Percentiles rank a stretch among this genome's conserved stretches.
Evolutionary conservation across 2,888 invertebrate species (phyloP).

Genomic region (Gandaritis pyraliata): DNA sequence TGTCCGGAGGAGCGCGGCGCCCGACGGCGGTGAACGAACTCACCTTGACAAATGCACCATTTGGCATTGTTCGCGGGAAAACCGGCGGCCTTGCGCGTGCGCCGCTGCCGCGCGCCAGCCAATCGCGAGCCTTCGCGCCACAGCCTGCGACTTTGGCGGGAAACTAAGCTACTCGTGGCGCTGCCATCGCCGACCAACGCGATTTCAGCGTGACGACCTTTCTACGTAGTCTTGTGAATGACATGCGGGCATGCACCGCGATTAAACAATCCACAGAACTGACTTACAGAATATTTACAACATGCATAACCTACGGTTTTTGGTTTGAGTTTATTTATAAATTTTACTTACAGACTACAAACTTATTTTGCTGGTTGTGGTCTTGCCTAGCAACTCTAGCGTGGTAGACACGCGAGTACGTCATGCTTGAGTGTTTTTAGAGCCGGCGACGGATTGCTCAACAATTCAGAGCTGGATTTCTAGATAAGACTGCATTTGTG

Average conservation of each 20-base stretch:
- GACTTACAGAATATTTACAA: conserved; percentile 19
- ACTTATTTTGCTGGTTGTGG: too few species aligned
- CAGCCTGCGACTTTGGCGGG: conserved; percentile 81
- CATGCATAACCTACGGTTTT: conserved; percentile 2
- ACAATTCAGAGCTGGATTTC: too few species aligned
- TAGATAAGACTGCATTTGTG: background rate
- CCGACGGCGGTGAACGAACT: conserved; percentile 84
- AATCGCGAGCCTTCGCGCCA: conserved; percentile 80
- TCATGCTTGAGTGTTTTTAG: background rate
- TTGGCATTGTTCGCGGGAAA: conserved; percentile 85
- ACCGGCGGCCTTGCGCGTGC: conserved; percentile 83
- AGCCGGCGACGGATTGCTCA: background rate
- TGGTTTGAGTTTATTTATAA: background rate
- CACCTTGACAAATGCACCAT: conserved; percentile 85
- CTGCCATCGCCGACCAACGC: conserved; percentile 53
- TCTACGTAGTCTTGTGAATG: conserved; percentile 63
- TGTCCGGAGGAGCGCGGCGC: conserved; percentile 55
- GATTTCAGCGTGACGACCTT: conserved; percentile 67
- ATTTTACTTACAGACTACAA: too few species aligned
- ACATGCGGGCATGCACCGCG: conserved; percentile 55
- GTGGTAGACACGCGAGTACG: conserved; percentile 1
- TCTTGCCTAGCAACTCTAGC: background rate
- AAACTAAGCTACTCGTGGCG: conserved; percentile 56
- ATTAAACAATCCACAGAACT: conserved; percentile 25
- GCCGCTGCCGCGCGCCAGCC: conserved; percentile 68